A percentile compares a stretch with the other conserved stretches of the same genome.
These are phyloP conservation scores for Oncorhynchus mykiss DNA, from an alignment of 2,113 vertebrate species.

Conservation along the genomic window DNA sequence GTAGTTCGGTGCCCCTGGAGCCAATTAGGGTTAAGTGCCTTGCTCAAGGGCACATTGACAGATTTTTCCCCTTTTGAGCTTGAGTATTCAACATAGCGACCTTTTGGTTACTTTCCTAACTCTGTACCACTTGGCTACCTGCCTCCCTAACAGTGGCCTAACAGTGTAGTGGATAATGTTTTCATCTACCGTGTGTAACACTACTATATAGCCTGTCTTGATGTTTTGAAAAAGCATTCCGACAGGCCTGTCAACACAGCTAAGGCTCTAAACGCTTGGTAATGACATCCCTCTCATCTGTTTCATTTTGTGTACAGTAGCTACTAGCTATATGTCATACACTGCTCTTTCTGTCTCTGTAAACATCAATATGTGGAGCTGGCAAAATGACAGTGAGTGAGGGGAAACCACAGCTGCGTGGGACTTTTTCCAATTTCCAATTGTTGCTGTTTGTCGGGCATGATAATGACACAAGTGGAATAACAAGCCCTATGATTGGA, in stretches of 20 bases:
- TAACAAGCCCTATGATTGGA: constrained; percentile 45
- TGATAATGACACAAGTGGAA: constrained; percentile 24
- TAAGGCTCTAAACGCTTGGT: not conserved
- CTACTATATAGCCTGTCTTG: not conserved
- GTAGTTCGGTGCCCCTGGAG: too few species aligned
- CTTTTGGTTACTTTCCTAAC: too few species aligned
- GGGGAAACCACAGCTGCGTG: not conserved
- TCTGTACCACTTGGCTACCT: too few species aligned
- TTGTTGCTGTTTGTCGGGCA: constrained; percentile 16
- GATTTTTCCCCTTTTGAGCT: too few species aligned
- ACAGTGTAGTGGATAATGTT: too few species aligned
- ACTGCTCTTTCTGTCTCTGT: not conserved
- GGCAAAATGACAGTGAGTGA: not conserved
- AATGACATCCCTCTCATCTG: not conserved
- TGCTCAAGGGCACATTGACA: too few species aligned
- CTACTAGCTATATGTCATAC: too few species aligned
- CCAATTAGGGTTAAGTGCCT: too few species aligned
- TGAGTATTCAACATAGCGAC: too few species aligned
- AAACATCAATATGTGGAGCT: constrained; percentile 1
- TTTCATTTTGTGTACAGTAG: not conserved
- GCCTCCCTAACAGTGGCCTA: too few species aligned
- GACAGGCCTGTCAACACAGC: not conserved
- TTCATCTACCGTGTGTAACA: too few species aligned
- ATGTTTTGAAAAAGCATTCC: not conserved
- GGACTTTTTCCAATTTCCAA: constrained; percentile 16